A percentile compares a stretch with the other conserved stretches of the same genome.
Evolutionary conservation across 1,140 invertebrate genomes (phyloP).

Genomic region (Lucilia cuprina): DNA sequence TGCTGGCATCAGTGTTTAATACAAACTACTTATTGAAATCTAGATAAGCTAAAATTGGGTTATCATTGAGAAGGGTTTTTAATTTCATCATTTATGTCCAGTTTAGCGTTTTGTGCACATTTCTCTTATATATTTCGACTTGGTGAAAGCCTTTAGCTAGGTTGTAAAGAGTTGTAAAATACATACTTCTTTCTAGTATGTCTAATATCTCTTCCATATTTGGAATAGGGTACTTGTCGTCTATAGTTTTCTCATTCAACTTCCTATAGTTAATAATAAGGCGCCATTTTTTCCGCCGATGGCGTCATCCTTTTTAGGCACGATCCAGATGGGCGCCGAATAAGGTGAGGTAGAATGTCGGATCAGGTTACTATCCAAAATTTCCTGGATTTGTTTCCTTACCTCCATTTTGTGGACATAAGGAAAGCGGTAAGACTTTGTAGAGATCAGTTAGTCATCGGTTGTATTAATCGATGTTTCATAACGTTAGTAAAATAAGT

Average conservation of each 20-base stretch:
- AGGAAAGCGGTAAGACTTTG: conserved; percentile 26
- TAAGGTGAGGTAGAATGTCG: background rate
- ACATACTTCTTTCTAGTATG: background rate
- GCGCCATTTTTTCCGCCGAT: too few relatives aligned
- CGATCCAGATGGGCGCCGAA: background rate
- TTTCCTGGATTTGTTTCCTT: conserved; percentile 31
- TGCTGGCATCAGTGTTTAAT: too few relatives aligned
- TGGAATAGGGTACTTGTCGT: too few relatives aligned
- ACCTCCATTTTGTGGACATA: conserved; percentile 23
- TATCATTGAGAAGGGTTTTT: background rate
- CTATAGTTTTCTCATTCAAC: too few relatives aligned
- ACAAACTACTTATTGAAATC: too few relatives aligned
- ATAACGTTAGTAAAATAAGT: conserved; percentile 22
- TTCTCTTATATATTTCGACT: background rate
- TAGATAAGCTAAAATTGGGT: background rate
- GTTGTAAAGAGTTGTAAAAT: conserved; percentile 56
- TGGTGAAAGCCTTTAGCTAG: conserved; percentile 38
- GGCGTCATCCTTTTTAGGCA: too few relatives aligned
- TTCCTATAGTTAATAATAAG: too few relatives aligned
- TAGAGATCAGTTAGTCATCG: background rate
- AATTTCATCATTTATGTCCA: too few relatives aligned
- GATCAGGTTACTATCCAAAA: conserved; percentile 22
- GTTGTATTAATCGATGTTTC: conserved; percentile 19
- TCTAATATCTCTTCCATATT: background rate
- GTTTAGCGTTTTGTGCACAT: conserved; percentile 19